A percentile compares a stretch with the other conserved stretches of the same genome.
Evolutionary conservation across 2,113 vertebrate genomes (phyloP).

Genomic region (Acrocephalus arundinaceus): DNA sequence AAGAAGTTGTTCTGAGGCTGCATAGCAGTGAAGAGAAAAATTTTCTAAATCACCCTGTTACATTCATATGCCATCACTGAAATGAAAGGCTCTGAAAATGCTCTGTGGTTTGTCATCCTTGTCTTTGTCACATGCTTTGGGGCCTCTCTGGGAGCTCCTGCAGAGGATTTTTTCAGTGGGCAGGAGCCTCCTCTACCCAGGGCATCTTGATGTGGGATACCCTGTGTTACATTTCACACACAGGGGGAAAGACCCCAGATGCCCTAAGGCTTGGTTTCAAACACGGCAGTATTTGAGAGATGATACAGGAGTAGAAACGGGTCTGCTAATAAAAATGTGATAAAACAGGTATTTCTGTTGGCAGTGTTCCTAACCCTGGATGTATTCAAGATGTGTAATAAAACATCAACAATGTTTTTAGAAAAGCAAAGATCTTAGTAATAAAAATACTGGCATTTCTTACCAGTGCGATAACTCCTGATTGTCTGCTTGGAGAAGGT

Average conservation of each 20-base stretch:
- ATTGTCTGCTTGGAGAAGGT: not conserved
- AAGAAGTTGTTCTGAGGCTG: not conserved
- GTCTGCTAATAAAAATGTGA: not conserved
- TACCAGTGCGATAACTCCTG: not conserved
- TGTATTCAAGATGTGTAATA: not conserved
- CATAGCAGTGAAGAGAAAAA: not conserved
- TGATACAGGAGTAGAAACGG: not conserved
- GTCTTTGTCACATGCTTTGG: not conserved
- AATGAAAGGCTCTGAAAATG: not conserved
- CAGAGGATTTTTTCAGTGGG: not conserved
- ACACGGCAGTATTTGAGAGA: not conserved
- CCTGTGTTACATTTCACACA: not conserved
- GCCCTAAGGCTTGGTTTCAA: not conserved
- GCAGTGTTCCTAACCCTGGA: not conserved
- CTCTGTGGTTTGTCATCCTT: not conserved
- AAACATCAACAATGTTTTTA: not conserved
- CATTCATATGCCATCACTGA: not conserved
- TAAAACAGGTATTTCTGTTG: not conserved
- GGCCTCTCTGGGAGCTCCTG: not conserved
- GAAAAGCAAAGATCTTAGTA: not conserved
- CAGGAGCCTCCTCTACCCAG: not conserved
- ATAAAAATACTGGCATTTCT: not conserved
- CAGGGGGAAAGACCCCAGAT: not conserved
- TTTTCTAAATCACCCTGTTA: not conserved
- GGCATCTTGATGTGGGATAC: not conserved